Evolutionary conservation across 2,797 vertebrate species (phyloP).

Genomic region (Erpetoichthys calabaricus): DNA sequence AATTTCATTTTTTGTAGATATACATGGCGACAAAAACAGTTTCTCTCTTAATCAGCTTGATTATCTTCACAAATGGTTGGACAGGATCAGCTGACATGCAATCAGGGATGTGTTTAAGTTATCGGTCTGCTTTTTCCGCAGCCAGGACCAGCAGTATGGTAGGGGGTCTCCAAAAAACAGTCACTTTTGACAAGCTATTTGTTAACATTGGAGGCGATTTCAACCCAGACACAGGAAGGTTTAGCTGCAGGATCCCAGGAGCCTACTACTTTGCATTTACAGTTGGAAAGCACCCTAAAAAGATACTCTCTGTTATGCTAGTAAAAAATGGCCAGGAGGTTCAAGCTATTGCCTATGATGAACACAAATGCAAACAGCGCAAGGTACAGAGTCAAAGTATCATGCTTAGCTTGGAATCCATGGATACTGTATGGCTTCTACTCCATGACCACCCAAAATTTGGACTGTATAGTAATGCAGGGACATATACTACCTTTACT

Average conservation of each 20-base stretch:
- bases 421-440: constrained; percentile 54
- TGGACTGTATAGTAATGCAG: constrained; percentile 54
- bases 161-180: constrained; percentile 39
- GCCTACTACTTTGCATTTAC: constrained; percentile 60
- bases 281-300: constrained; percentile 56
- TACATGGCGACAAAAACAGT: constrained; percentile 25
- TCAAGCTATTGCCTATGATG: constrained; percentile 54
- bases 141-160: constrained; percentile 42
- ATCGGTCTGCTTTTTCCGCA: constrained; percentile 58
- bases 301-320: constrained; percentile 58
- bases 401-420: constrained; percentile 46
- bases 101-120: constrained; percentile 20
- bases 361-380: constrained; percentile 45
- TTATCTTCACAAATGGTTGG: constrained; percentile 25
- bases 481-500: constrained; percentile 58
- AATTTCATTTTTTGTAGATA: constrained; percentile 9
- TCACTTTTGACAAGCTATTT: constrained; percentile 54
- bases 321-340: constrained; percentile 59
- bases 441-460: constrained; percentile 46
- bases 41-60: constrained; percentile 22
- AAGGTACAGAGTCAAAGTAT: constrained; percentile 60
- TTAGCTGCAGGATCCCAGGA: constrained; percentile 50
- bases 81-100: constrained; percentile 25
- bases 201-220: constrained; percentile 58
- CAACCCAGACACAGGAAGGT: constrained; percentile 45